Percentiles rank a stretch among this genome's conserved stretches.
phyloP scores from a whole-genome alignment of 2,888 invertebrate genomes.

The Apamea monoglypha region DNA sequence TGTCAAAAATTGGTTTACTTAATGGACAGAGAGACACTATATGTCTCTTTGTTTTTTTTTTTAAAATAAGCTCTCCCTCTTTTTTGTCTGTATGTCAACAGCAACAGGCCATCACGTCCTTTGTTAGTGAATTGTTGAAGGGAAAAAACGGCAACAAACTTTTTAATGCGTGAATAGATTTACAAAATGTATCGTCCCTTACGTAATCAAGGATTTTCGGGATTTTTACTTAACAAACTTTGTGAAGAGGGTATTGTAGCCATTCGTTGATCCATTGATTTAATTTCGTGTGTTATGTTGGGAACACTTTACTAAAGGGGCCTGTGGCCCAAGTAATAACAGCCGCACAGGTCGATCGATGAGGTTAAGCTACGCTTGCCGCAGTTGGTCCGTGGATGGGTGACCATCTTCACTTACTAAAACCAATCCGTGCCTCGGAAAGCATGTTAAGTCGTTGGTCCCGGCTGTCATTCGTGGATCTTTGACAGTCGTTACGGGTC shows the following conservation, averaged over 20 bases:
- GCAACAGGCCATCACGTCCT: constrained; percentile 67
- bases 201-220: constrained; percentile 58
- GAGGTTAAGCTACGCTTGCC: too few relatives aligned
- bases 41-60: not conserved
- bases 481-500: too few relatives aligned
- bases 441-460: too few relatives aligned
- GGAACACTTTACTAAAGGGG: not conserved
- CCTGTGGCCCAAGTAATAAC: too few relatives aligned
- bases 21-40: too few relatives aligned
- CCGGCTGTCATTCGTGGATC: too few relatives aligned
- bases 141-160: constrained; percentile 72
- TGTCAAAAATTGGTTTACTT: too few relatives aligned
- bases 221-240: constrained; percentile 51
- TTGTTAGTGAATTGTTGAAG: constrained; percentile 72
- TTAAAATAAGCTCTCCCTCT: not conserved
- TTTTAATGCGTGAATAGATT: constrained; percentile 74
- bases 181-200: constrained; percentile 67
- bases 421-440: too few relatives aligned
- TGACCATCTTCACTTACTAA: too few relatives aligned
- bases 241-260: constrained; percentile 19
- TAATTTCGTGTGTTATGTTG: constrained; percentile 26
- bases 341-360: too few relatives aligned
- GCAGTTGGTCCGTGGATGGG: too few relatives aligned
- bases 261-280: constrained; percentile 27
- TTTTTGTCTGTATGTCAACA: constrained; percentile 28